Percentiles rank a stretch among this genome's conserved stretches.
phyloP scores from a whole-genome alignment of 2,888 invertebrate species.

The Melinaea menophilus region DNA sequence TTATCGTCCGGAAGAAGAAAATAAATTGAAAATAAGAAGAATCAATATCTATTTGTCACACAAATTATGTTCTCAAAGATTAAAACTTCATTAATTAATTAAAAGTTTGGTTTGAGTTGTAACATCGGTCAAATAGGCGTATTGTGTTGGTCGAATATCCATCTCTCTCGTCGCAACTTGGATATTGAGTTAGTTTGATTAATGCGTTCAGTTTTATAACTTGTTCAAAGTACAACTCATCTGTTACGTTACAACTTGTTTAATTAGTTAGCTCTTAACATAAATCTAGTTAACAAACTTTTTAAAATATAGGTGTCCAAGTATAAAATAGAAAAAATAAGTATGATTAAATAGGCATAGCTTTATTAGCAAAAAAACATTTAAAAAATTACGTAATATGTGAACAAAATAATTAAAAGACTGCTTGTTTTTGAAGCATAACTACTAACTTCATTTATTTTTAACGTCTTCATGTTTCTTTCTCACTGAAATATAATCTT shows the following conservation, averaged over 20 bases:
- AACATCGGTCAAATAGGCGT: background rate
- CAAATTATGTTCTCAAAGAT: background rate
- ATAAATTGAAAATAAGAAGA: background rate
- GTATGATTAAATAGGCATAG: too few relatives aligned
- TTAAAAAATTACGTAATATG: too few relatives aligned
- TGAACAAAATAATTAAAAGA: too few relatives aligned
- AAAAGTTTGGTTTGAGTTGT: background rate
- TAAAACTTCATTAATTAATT: background rate
- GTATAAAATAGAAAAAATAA: too few relatives aligned
- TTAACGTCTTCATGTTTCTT: too few relatives aligned
- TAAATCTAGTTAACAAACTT: background rate
- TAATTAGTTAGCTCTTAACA: background rate
- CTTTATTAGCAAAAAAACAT: too few relatives aligned
- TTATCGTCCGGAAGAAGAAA: background rate
- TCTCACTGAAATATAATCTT: too few relatives aligned
- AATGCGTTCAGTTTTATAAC: slow-evolving; percentile 16
- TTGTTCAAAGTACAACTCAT: background rate
- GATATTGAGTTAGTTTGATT: slow-evolving; percentile 19
- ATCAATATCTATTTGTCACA: background rate
- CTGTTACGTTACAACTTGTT: background rate
- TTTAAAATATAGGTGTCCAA: too few relatives aligned
- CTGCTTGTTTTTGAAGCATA: too few relatives aligned
- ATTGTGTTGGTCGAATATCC: slow-evolving; percentile 9
- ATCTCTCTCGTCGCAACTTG: slow-evolving; percentile 17
- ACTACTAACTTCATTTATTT: too few relatives aligned